Evolutionary conservation across 2,888 invertebrate genomes (phyloP).

Genomic region (Acronicta aceris): DNA sequence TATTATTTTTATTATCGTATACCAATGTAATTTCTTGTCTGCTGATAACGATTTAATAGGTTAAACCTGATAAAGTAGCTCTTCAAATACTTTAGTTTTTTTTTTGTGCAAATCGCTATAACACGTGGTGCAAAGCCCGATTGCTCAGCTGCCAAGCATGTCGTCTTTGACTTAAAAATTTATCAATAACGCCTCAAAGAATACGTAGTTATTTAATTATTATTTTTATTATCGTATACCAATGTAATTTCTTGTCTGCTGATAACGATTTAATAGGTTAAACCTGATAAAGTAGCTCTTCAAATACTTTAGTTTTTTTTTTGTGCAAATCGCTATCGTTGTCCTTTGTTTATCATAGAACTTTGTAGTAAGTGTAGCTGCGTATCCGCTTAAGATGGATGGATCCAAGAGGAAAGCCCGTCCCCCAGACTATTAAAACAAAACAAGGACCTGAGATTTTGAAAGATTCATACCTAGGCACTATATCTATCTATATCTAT

Average conservation of each 20-base stretch:
- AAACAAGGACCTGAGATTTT: no score
- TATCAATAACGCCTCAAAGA: not conserved
- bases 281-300: constrained; percentile 1
- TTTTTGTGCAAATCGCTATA: no score
- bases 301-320: not conserved
- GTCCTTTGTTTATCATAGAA: no score
- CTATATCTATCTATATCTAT: no score
- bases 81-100: not conserved
- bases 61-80: constrained; percentile 5
- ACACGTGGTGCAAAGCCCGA: no score
- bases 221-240: constrained; percentile 2
- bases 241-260: constrained; percentile 5
- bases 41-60: constrained; percentile 6
- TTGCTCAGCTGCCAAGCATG: no score
- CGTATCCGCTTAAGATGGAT: no score
- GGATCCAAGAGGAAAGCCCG: no score
- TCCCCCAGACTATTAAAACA: no score
- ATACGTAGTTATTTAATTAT: not conserved
- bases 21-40: constrained; percentile 6
- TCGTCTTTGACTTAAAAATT: not conserved
- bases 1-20: constrained; percentile 1
- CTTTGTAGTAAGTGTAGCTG: no score
- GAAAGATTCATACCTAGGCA: no score
- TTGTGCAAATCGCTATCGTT: no score
- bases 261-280: constrained; percentile 8